phyloP scores from a whole-genome alignment of 2,113 vertebrate species.

The Suricata suricatta region DNA sequence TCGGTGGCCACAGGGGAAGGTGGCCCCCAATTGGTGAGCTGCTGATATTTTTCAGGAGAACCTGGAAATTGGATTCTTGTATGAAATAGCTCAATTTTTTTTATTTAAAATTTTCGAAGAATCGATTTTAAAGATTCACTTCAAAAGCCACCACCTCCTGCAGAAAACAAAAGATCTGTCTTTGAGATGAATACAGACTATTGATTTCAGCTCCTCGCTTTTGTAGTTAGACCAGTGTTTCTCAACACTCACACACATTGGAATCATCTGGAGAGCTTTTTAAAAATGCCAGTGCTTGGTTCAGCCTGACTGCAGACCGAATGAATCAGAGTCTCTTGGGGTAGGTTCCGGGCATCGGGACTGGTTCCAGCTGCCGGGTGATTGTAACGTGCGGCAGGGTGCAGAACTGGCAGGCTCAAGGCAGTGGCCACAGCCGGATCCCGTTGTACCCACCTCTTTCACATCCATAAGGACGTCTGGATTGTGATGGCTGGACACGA shows the following conservation, averaged over 20 bases:
- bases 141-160: not conserved
- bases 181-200: rapidly evolving
- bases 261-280: not conserved
- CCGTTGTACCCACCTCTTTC: rapidly evolving
- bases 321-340: no score
- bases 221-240: not conserved
- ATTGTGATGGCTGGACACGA: not conserved
- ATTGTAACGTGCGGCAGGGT: not conserved
- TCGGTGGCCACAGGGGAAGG: rapidly evolving
- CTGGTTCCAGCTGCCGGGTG: rapidly evolving
- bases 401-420: rapidly evolving
- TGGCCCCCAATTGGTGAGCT: not conserved
- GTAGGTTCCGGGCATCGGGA: not conserved
- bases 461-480: not conserved
- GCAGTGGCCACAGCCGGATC: not conserved
- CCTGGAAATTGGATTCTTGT: not conserved
- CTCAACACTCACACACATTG: not conserved
- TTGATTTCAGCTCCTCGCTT: not conserved
- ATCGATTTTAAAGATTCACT: not conserved
- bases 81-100: not conserved
- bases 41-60: not conserved
- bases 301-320: not conserved
- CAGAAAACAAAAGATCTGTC: not conserved
- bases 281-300: not conserved
- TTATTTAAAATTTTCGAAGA: not conserved